Percentiles rank a stretch among this genome's conserved stretches.
Conservation (phyloP, 2,113 vertebrate species). For the Crotalus tigris region DNA sequence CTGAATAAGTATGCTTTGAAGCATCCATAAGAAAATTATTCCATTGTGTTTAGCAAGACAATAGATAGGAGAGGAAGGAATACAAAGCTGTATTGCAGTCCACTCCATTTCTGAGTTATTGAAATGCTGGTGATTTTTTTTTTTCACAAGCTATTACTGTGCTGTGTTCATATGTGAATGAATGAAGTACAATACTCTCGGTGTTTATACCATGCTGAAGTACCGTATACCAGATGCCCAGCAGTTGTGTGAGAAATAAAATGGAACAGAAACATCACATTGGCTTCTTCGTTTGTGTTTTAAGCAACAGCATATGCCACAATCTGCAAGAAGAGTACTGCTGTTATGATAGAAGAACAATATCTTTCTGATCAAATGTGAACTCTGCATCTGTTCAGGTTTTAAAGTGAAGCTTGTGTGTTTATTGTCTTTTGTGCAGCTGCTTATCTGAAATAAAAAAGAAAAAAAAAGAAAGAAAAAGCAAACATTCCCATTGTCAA, state of each 20-base stretch:
- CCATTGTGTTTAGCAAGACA: not conserved
- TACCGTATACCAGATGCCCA: not conserved
- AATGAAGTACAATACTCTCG: not conserved
- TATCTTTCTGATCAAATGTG: not conserved
- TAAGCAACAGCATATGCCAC: not conserved
- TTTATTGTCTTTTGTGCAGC: not conserved
- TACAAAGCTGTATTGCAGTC: not conserved
- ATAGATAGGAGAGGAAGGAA: not conserved
- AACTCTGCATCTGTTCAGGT: not conserved
- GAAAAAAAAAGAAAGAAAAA: not conserved
- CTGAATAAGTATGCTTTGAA: not conserved
- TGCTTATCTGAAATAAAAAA: not conserved
- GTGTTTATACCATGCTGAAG: not conserved
- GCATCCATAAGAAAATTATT: not conserved
- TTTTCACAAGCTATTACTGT: not conserved
- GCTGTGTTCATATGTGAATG: not conserved
- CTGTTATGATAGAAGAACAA: not conserved
- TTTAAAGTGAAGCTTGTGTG: not conserved
- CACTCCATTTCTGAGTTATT: not conserved
- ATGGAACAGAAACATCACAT: not conserved
- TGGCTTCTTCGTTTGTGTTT: not conserved
- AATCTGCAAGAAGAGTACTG: not conserved
- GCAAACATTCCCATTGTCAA: not conserved
- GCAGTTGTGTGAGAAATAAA: not conserved
- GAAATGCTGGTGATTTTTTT: not conserved